A percentile compares a stretch with the other conserved stretches of the same genome.
Conservation (phyloP, 2,888 invertebrate species). For the Pheosia gnoma region DNA sequence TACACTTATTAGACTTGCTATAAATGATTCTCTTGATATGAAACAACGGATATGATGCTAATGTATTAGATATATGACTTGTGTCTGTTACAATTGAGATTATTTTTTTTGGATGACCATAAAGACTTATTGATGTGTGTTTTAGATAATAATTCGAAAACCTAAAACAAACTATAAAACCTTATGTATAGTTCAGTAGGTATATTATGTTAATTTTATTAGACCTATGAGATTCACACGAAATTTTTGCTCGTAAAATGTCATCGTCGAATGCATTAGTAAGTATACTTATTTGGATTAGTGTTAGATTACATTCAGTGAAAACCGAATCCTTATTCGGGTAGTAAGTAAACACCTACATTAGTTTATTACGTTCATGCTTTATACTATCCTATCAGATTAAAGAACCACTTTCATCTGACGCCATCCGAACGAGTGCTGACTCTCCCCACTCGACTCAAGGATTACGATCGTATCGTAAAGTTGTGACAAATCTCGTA, state of each 20-base stretch:
- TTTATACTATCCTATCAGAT: conserved; percentile 6
- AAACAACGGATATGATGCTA: no score
- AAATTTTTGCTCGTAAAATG: no score
- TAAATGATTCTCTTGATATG: background rate
- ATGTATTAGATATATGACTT: background rate
- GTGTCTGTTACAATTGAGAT: no score
- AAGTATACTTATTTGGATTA: no score
- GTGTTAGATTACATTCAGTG: background rate
- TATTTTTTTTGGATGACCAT: no score
- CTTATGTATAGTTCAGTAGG: no score
- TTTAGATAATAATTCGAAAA: no score
- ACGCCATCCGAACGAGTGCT: background rate
- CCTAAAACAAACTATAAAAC: no score
- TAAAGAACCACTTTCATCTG: conserved; percentile 1
- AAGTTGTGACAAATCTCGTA: conserved; percentile 25
- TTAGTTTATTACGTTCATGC: background rate
- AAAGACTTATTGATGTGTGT: no score
- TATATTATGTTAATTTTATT: no score
- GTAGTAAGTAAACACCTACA: background rate
- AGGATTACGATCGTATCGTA: conserved; percentile 24
- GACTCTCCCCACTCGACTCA: background rate
- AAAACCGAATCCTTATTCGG: background rate
- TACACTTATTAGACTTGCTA: conserved; percentile 3
- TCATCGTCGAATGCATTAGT: no score
- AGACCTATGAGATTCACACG: no score